These are phyloP conservation scores for Dicaeum eximium DNA, from an alignment of 2,113 vertebrate genomes.

Conservation along the genomic window DNA sequence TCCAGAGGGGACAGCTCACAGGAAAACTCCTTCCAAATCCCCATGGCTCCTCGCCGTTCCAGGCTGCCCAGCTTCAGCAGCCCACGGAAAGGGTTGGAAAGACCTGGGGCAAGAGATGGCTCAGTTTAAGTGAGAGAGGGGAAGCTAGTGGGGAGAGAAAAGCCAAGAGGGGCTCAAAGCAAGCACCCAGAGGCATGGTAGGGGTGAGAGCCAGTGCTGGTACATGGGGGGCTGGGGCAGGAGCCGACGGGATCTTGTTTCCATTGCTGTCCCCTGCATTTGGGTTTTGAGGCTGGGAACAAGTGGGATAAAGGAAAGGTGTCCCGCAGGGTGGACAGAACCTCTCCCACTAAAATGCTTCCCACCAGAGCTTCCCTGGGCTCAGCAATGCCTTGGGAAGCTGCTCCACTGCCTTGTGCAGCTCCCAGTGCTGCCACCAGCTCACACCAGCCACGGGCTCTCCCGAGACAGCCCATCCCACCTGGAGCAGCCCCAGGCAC, in stretches of 20 bases:
- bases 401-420: neutral
- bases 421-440: neutral
- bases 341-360: neutral
- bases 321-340: rapidly evolving
- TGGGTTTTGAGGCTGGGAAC: neutral
- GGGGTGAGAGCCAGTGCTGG: neutral
- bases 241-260: neutral
- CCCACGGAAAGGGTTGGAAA: constrained; percentile 91
- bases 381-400: neutral
- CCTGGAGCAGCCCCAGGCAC: neutral
- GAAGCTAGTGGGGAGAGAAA: neutral
- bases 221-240: neutral
- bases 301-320: neutral
- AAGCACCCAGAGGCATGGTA: neutral
- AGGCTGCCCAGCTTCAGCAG: constrained; percentile 92
- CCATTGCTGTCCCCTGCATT: neutral
- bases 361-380: neutral
- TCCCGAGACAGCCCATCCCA: neutral
- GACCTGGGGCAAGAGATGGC: constrained; percentile 62
- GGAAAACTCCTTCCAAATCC: constrained; percentile 87
- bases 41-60: constrained; percentile 81
- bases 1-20: constrained; percentile 92
- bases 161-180: neutral
- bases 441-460: rapidly evolving
- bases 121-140: neutral